phyloP scores from a whole-genome alignment of 2,797 vertebrate genomes.

The Denticeps clupeoides region DNA sequence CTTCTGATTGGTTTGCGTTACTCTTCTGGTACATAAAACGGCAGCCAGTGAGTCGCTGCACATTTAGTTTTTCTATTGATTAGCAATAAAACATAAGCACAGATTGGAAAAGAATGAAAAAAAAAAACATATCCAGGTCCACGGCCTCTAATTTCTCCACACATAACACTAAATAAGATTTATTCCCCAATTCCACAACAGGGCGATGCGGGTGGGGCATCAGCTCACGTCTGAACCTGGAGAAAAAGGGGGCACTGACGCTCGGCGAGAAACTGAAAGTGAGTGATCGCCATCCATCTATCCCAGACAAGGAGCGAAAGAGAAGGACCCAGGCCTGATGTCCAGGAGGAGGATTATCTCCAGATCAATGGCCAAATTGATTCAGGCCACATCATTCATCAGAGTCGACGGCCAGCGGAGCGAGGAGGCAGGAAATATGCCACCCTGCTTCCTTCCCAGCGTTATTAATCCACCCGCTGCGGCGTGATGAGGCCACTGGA shows the following conservation, averaged over 20 bases:
- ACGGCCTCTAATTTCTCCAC: conserved; percentile 46
- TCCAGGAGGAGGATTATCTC: conserved; percentile 64
- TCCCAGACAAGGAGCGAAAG: background rate
- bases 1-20: conserved; percentile 34
- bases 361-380: conserved; percentile 67
- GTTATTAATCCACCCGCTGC: conserved; percentile 35
- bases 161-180: conserved; percentile 50
- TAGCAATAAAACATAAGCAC: conserved; percentile 33
- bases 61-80: no score
- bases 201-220: conserved; percentile 18
- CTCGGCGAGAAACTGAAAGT: no score
- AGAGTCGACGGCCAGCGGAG: conserved; percentile 45
- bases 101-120: conserved; percentile 28
- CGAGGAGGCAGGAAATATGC: conserved; percentile 45
- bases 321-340: conserved; percentile 53
- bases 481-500: conserved; percentile 7
- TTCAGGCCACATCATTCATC: conserved; percentile 57
- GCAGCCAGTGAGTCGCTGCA: no score
- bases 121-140: conserved; percentile 40
- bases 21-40: no score
- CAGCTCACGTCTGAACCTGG: conserved; percentile 25
- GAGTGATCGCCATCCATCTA: conserved; percentile 3
- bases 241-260: no score
- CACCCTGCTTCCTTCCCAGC: conserved; percentile 33
- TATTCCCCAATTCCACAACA: conserved; percentile 44